Conservation (phyloP, 2,113 vertebrate species). For the Tichodroma muraria region DNA sequence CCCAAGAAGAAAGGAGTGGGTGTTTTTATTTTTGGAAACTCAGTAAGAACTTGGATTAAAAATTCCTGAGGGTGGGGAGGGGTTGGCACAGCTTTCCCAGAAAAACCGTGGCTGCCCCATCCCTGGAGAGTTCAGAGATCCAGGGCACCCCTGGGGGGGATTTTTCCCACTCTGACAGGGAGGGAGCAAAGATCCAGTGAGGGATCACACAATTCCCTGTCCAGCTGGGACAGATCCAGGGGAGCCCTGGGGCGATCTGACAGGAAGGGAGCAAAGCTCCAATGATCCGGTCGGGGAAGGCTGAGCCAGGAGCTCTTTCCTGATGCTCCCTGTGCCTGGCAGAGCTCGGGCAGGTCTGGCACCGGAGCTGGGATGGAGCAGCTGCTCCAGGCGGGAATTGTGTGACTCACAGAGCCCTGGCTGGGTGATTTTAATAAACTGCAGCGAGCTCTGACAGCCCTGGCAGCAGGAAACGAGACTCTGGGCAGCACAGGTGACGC, state of each 20-base stretch:
- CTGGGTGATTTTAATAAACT: not conserved
- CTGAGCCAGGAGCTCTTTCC: not conserved
- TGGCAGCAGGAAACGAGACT: not conserved
- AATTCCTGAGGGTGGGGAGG: not conserved
- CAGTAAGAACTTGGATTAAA: not conserved
- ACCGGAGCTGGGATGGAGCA: not conserved
- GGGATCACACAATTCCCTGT: not conserved
- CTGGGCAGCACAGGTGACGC: not conserved
- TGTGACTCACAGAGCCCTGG: not conserved
- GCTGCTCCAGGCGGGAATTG: not conserved
- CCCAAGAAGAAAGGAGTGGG: not conserved
- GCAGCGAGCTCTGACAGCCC: not conserved
- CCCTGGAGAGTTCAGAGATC: not conserved
- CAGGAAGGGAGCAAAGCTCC: not conserved
- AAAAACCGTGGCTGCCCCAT: not conserved
- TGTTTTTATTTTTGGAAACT: too few relatives aligned
- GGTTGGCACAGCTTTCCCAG: not conserved
- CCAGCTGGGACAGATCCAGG: not conserved
- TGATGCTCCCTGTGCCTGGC: not conserved
- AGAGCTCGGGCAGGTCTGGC: not conserved
- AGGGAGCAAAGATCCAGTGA: not conserved
- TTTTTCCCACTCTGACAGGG: not conserved
- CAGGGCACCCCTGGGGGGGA: not conserved
- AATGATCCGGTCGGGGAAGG: rapidly evolving
- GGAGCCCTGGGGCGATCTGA: too few relatives aligned